Evolutionary conservation across 1,140 invertebrate genomes (phyloP).

Genomic region (Euura saliciscinereae): DNA sequence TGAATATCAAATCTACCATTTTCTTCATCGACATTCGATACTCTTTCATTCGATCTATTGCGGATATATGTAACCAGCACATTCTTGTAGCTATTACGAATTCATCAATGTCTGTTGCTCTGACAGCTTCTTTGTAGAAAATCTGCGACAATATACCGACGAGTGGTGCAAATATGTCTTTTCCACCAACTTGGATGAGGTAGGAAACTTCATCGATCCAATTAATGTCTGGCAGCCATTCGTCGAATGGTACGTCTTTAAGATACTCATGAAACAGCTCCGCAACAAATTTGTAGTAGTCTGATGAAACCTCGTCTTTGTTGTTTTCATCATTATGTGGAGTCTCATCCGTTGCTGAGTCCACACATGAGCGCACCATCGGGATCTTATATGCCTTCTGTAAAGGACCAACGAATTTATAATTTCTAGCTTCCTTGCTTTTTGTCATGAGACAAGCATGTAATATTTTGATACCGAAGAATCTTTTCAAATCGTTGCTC

Average conservation of each 20-base stretch:
- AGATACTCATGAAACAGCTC: slow-evolving; percentile 28
- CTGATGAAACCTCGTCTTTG: slow-evolving; percentile 30
- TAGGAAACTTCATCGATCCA: slow-evolving; percentile 1
- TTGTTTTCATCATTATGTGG: not conserved
- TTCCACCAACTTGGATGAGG: slow-evolving; percentile 28
- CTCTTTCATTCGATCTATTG: too few species aligned
- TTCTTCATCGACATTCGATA: too few species aligned
- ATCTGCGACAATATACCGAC: slow-evolving; percentile 23
- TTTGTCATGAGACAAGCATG: slow-evolving; percentile 20
- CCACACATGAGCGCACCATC: not conserved
- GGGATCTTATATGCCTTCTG: not conserved
- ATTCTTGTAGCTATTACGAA: too few species aligned
- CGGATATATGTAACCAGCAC: too few species aligned
- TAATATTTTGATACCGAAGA: slow-evolving; percentile 32
- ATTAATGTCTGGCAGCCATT: not conserved
- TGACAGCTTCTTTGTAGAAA: not conserved
- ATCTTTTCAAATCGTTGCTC: slow-evolving; percentile 19
- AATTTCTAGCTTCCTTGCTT: not conserved
- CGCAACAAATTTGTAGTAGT: slow-evolving; percentile 29
- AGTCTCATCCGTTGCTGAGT: not conserved
- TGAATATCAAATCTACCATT: too few species aligned
- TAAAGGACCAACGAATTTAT: not conserved
- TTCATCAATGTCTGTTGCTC: slow-evolving; percentile 18
- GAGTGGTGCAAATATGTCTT: slow-evolving; percentile 26
- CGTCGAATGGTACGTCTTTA: not conserved